Conservation (phyloP, 2,113 vertebrate genomes). For the Montifringilla adamsi region DNA sequence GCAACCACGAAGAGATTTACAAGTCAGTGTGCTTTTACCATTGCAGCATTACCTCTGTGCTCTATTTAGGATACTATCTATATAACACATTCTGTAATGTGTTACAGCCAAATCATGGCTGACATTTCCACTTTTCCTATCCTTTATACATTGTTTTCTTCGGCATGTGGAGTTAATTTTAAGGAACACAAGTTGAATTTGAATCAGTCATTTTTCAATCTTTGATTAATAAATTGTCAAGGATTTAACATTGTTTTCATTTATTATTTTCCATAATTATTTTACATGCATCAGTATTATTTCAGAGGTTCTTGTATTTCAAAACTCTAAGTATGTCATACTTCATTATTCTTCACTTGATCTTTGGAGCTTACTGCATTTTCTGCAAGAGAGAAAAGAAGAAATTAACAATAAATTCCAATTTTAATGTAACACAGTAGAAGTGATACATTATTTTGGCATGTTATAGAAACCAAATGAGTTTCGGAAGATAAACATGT, state of each 20-base stretch:
- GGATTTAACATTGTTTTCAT: background rate
- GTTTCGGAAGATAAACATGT: background rate
- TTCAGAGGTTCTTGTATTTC: background rate
- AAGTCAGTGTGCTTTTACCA: background rate
- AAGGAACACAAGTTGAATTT: background rate
- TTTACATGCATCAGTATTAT: background rate
- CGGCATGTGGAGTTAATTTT: fast-evolving
- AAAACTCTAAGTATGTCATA: background rate
- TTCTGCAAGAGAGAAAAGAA: background rate
- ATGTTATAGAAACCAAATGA: background rate
- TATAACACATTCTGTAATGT: background rate
- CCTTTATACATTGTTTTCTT: background rate
- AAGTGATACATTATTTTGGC: background rate
- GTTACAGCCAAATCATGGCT: background rate
- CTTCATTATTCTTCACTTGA: background rate
- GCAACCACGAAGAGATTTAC: background rate
- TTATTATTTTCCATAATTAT: background rate
- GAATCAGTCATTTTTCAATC: background rate
- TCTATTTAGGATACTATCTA: background rate
- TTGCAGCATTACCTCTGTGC: background rate
- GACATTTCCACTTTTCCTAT: background rate
- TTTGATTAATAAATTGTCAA: background rate
- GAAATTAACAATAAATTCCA: background rate
- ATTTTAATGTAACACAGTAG: background rate
- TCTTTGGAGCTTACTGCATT: background rate